Base-by-base conservation (phyloP, 2,888 invertebrate genomes). In the Cistogaster globosa region DNA sequence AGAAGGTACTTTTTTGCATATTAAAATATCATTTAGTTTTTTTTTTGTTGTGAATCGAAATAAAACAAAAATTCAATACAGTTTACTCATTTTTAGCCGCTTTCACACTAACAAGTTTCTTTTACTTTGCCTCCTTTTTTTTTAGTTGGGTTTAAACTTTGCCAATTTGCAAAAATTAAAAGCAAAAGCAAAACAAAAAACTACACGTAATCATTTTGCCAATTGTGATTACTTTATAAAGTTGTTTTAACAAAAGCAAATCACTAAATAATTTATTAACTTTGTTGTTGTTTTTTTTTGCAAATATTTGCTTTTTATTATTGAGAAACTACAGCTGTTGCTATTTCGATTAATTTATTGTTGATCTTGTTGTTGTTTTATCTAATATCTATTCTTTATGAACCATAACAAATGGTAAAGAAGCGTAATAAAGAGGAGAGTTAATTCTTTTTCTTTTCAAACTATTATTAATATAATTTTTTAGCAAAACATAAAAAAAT, bases 351-450 rank as follows among this genome's bases (percentile, higher is more conserved):
- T 76, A 67, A 68, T 32, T 51, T 68, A 42, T 55, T 65, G 20
- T 18, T 45, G 38, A 0, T 77, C 2, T 60, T 22, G 51, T 26
- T 26, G 26, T 26, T 26, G 26, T 26, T 26, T 26, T 26, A 26
- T 42, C 63, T 57, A 57, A 71, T 72, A 79, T 80, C 67, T 80
- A 67, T 81, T 68, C 67, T 74, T 74, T 81, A 74, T 74, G 80
- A 80, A 74, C 58, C 80, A 80, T 80, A 74, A 80, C 65, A 74
- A 74, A 81, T 74, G 80, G 20, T 67, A 74, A 68, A 68, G 67
- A 74, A 81, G 68, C 74, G 51, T 60, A 80, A 60, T 63, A 45
- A 65, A 67, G 55, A 79, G 57, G 11, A 72, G 18, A 79, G 26
- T 38, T 71, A 79, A 65, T 72, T 57, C 57, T 36, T 36, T 18